Percentiles rank a stretch among this genome's conserved stretches.
These are phyloP conservation scores for Neosalanx taihuensis DNA, from an alignment of 2,797 vertebrate genomes.

Conservation along the genomic window DNA sequence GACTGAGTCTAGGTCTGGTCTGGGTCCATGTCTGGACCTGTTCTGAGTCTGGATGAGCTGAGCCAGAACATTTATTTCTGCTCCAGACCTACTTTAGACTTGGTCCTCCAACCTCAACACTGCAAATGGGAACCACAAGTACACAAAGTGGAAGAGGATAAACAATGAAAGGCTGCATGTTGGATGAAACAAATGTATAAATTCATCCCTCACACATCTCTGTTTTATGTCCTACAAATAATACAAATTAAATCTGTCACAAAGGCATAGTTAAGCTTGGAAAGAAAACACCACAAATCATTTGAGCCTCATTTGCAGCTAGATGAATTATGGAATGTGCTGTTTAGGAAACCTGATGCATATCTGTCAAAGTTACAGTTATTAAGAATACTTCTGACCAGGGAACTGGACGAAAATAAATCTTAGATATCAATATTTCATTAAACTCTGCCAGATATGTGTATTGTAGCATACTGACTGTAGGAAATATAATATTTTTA, in stretches of 20 bases:
- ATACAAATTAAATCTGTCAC: conserved; percentile 54
- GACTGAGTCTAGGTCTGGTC: conserved; percentile 22
- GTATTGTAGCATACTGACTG: conserved; percentile 17
- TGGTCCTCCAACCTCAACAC: conserved; percentile 26
- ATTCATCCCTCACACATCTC: conserved; percentile 41
- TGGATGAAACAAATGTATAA: conserved; percentile 40
- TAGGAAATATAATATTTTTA: conserved; percentile 29
- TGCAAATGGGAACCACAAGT: conserved; percentile 34
- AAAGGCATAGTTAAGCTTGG: conserved; percentile 38
- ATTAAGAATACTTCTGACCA: conserved; percentile 6
- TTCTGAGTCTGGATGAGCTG: conserved; percentile 27
- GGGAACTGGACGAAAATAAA: conserved; percentile 4
- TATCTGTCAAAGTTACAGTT: conserved; percentile 21
- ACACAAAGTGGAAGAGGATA: conserved; percentile 24
- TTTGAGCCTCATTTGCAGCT: conserved; percentile 39
- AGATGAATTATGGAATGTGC: conserved; percentile 42
- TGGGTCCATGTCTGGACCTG: conserved; percentile 26
- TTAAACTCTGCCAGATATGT: conserved; percentile 12
- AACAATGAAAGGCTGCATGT: conserved; percentile 39
- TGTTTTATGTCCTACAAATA: conserved; percentile 42
- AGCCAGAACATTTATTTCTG: conserved; percentile 5
- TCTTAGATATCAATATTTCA: conserved; percentile 11
- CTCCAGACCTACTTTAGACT: conserved; percentile 44
- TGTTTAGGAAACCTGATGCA: conserved; percentile 35
- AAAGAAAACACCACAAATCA: conserved; percentile 47